phyloP scores from a whole-genome alignment of 2,888 invertebrate species.

The Leptinotarsa juncta region DNA sequence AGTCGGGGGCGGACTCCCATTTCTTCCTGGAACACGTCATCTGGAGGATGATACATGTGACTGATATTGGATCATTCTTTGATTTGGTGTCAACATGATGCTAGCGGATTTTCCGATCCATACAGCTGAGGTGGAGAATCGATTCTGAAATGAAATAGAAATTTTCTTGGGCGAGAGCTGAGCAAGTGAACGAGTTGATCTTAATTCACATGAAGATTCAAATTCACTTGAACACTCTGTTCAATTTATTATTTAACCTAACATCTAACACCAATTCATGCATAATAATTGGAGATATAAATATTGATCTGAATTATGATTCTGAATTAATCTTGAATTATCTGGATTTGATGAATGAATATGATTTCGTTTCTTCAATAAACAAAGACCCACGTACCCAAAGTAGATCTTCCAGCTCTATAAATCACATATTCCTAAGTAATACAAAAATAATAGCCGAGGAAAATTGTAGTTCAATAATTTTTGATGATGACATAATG shows the following conservation, averaged over 20 bases:
- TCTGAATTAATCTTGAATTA: too few species aligned
- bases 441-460: background rate
- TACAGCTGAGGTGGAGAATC: too few species aligned
- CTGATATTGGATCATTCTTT: constrained; percentile 27
- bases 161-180: background rate
- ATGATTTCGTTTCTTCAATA: background rate
- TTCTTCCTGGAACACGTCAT: constrained; percentile 32
- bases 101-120: background rate
- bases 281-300: background rate
- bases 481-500: background rate
- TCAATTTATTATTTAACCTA: too few species aligned
- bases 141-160: too few species aligned
- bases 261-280: too few species aligned
- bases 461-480: background rate
- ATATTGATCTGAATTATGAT: background rate
- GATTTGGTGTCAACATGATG: background rate
- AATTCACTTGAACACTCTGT: too few species aligned
- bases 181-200: too few species aligned
- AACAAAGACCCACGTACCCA: background rate
- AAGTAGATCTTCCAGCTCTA: background rate
- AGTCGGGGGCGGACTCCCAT: constrained; percentile 17
- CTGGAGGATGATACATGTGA: constrained; percentile 41
- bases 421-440: background rate
- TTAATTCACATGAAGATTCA: too few species aligned
- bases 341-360: background rate